phyloP scores from a whole-genome alignment of 2,888 invertebrate genomes.

The Chesias legatella region DNA sequence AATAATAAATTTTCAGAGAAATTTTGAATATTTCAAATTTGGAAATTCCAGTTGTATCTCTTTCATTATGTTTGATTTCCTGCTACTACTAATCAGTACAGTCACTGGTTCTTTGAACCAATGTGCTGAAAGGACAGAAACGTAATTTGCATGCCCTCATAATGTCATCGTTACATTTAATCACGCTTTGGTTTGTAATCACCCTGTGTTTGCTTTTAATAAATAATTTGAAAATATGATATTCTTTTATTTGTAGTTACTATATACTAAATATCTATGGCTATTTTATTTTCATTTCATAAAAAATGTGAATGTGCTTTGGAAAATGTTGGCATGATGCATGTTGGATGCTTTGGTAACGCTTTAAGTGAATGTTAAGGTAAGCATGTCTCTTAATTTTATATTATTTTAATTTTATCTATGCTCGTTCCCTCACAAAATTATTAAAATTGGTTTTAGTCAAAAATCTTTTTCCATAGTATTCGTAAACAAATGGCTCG shows the following conservation, averaged over 20 bases:
- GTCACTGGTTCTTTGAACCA: no score
- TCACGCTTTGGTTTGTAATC: conserved; percentile 34
- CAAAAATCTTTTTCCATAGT: no score
- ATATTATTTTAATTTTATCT: conserved; percentile 2
- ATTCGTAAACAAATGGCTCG: no score
- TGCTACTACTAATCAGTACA: no score
- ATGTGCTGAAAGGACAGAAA: no score
- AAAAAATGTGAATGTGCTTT: conserved; percentile 9
- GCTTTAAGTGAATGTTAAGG: conserved; percentile 18
- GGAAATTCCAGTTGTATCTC: no score
- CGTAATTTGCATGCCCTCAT: conserved; percentile 8
- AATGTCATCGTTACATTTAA: conserved; percentile 27
- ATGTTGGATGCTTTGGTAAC: conserved; percentile 10
- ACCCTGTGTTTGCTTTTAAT: conserved; percentile 44
- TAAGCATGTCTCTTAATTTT: conserved; percentile 15
- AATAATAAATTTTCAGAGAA: no score
- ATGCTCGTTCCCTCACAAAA: not conserved
- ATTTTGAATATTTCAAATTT: no score
- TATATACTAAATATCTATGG: no score
- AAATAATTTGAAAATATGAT: conserved; percentile 38
- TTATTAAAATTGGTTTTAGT: conserved; percentile 1
- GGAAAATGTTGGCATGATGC: conserved; percentile 6
- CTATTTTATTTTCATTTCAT: not conserved
- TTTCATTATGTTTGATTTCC: no score
- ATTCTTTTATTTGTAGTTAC: conserved; percentile 17